Evolutionary conservation across 2,113 vertebrate genomes (phyloP).

Genomic region (Perca flavescens): DNA sequence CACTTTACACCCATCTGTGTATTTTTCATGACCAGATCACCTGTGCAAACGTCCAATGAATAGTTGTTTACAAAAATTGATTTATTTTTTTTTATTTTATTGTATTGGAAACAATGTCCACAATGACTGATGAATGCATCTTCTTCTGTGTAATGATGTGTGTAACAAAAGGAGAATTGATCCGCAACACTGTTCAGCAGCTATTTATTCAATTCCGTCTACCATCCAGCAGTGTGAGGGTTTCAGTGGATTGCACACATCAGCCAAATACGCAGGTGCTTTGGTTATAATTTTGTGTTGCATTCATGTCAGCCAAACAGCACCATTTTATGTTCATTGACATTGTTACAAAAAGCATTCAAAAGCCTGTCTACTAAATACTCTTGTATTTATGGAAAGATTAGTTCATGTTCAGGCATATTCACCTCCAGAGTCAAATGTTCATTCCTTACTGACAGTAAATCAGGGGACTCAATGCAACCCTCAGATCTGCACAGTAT

Average conservation of each 20-base stretch:
- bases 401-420: background rate
- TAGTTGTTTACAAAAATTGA: slow-evolving; percentile 26
- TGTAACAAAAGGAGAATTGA: slow-evolving; percentile 67
- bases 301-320: background rate
- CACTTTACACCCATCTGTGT: background rate
- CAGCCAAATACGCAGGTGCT: background rate
- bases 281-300: background rate
- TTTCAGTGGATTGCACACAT: slow-evolving; percentile 27
- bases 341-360: background rate
- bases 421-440: background rate
- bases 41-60: background rate
- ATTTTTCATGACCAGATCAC: background rate
- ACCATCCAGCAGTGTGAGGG: background rate
- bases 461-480: background rate
- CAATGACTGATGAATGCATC: slow-evolving; percentile 54
- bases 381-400: background rate
- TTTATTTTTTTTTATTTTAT: slow-evolving; percentile 30
- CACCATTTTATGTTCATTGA: background rate
- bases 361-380: background rate
- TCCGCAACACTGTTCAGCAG: slow-evolving; percentile 42
- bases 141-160: slow-evolving; percentile 61
- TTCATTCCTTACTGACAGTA: background rate
- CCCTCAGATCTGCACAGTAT: background rate
- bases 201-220: slow-evolving; percentile 39
- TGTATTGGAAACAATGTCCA: slow-evolving; percentile 49